Percentiles rank a stretch among this genome's conserved stretches.
Conservation (phyloP, 2,113 vertebrate species). For the Elanoides forficatus region DNA sequence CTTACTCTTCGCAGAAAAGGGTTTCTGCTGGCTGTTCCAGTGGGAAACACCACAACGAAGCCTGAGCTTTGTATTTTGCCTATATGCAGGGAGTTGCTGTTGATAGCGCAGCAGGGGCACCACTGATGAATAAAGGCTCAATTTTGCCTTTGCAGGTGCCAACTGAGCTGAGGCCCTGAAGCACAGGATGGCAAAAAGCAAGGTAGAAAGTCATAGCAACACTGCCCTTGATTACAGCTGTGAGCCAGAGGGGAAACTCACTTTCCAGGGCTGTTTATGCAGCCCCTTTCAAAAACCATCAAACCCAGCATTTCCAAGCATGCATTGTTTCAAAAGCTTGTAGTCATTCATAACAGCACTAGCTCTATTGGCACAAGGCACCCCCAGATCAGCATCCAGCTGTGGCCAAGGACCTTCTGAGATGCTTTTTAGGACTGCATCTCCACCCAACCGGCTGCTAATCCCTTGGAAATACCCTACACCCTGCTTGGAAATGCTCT, state of each 20-base stretch:
- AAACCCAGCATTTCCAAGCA: neutral
- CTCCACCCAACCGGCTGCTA: neutral
- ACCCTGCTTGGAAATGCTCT: neutral
- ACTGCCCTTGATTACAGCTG: neutral
- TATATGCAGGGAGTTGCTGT: neutral
- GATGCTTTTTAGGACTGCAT: neutral
- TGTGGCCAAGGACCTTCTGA: neutral
- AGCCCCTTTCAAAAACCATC: neutral
- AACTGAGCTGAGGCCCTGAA: neutral
- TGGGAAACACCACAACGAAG: neutral
- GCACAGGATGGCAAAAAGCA: neutral
- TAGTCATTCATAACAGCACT: neutral
- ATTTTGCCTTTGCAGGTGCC: neutral
- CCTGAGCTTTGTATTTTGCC: neutral
- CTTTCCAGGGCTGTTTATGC: neutral
- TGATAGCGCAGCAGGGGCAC: neutral
- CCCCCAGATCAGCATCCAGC: neutral
- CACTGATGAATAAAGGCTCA: fast-evolving
- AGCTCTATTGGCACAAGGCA: fast-evolving
- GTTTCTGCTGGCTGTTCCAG: neutral
- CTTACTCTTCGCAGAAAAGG: neutral
- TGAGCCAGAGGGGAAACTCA: too few relatives aligned
- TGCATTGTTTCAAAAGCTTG: neutral
- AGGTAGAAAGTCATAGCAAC: neutral
- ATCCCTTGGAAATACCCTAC: neutral